Evolutionary conservation across 2,888 invertebrate species (phyloP).

Genomic region (Lacanobia oleracea): DNA sequence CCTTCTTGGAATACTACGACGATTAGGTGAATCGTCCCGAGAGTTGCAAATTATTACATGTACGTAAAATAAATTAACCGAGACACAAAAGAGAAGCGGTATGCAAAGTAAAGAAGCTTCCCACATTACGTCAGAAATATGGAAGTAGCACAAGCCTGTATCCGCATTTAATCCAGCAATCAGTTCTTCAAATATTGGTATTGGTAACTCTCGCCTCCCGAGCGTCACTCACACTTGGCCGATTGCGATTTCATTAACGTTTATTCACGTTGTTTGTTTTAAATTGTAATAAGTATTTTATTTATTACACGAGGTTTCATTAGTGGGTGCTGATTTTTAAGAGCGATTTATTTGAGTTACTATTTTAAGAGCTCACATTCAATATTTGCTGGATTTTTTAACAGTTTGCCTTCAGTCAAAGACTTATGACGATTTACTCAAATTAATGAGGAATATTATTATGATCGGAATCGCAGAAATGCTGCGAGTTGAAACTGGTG

Average conservation of each 20-base stretch:
- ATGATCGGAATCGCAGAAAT: not conserved
- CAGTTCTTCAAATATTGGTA: conserved; percentile 67
- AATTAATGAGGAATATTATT: not conserved
- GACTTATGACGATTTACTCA: not conserved
- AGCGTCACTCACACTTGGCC: conserved; percentile 57
- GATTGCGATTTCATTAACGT: conserved; percentile 62
- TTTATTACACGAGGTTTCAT: conserved; percentile 4
- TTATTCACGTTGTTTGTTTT: conserved; percentile 55
- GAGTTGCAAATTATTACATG: too few species aligned
- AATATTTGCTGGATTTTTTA: not conserved
- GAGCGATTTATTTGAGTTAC: not conserved
- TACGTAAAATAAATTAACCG: conserved; percentile 16
- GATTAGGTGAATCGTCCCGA: too few species aligned
- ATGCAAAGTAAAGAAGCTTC: conserved; percentile 19
- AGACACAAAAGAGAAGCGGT: conserved; percentile 8
- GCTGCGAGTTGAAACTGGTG: not conserved
- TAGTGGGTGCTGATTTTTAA: not conserved
- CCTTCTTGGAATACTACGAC: too few species aligned
- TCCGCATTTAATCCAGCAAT: conserved; percentile 68
- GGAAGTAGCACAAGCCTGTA: conserved; percentile 60
- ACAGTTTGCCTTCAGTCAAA: not conserved
- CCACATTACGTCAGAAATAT: conserved; percentile 57
- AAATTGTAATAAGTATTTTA: conserved; percentile 41
- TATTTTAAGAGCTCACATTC: not conserved
- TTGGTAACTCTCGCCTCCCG: conserved; percentile 58